These are phyloP conservation scores for Pygocentrus nattereri DNA, from an alignment of 2,797 vertebrate species.

Conservation along the genomic window DNA sequence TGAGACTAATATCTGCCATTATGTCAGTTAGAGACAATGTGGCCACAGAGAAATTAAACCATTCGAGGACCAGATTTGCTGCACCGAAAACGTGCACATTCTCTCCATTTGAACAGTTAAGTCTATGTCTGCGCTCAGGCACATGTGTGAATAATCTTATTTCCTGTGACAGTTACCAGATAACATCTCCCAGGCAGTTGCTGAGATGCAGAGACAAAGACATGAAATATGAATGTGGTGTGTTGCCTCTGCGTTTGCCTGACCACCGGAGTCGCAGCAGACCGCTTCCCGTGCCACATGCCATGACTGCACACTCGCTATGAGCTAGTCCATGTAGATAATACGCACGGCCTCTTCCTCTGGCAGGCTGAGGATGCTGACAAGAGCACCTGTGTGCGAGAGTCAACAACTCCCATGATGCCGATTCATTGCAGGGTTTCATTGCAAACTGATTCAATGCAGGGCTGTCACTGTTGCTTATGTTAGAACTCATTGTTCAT, in stretches of 20 bases:
- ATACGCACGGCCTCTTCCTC: constrained; percentile 47
- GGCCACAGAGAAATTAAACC: background rate
- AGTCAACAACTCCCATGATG: background rate
- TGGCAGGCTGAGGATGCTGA: constrained; percentile 27
- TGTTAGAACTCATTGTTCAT: background rate
- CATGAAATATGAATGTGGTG: constrained; percentile 47
- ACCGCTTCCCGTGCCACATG: constrained; percentile 45
- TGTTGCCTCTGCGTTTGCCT: constrained; percentile 41
- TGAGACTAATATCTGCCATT: no score
- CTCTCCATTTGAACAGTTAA: constrained; percentile 35
- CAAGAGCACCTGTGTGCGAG: constrained; percentile 42
- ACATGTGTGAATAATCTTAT: constrained; percentile 32
- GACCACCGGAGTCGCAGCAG: constrained; percentile 51
- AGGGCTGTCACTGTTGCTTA: background rate
- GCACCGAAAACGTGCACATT: background rate
- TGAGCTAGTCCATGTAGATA: constrained; percentile 34
- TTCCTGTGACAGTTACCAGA: constrained; percentile 59
- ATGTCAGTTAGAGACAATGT: background rate
- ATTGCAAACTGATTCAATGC: no score
- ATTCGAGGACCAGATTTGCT: background rate
- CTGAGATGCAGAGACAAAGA: constrained; percentile 47
- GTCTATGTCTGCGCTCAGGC: constrained; percentile 16
- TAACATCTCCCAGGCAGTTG: constrained; percentile 59
- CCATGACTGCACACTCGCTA: background rate
- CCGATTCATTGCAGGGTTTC: background rate